Percentiles rank a stretch among this genome's conserved stretches.
Conservation (phyloP, 2,797 vertebrate species). For the Falco peregrinus region DNA sequence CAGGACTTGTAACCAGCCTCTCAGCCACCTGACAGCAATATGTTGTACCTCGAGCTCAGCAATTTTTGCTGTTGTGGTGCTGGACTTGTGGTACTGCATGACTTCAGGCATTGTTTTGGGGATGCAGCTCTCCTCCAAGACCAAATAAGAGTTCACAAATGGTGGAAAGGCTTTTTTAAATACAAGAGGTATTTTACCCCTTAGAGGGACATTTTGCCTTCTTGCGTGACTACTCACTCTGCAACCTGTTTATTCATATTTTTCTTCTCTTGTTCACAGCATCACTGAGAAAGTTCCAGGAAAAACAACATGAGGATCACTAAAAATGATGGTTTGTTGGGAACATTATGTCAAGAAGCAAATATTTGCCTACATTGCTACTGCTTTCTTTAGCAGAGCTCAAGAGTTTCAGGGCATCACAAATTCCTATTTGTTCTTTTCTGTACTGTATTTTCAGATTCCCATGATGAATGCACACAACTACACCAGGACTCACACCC, state of each 20-base stretch:
- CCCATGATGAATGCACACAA: neutral
- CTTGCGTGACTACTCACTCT: neutral
- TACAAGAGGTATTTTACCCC: rapidly evolving
- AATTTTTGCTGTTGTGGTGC: neutral
- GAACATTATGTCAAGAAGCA: neutral
- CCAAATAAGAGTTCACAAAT: neutral
- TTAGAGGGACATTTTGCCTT: neutral
- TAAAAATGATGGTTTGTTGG: neutral
- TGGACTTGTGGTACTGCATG: neutral
- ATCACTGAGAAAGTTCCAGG: neutral
- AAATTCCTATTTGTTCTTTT: neutral
- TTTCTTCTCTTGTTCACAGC: neutral
- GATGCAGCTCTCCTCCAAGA: neutral
- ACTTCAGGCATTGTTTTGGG: neutral
- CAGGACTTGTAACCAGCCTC: neutral
- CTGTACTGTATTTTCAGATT: neutral
- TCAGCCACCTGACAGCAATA: neutral
- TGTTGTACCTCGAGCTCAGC: neutral
- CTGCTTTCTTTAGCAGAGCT: neutral
- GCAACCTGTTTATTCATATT: neutral
- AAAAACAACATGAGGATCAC: neutral
- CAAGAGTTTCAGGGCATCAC: neutral
- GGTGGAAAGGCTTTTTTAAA: neutral
- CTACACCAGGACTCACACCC: neutral
- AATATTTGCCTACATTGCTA: neutral